A percentile compares a stretch with the other conserved stretches of the same genome.
phyloP scores from a whole-genome alignment of 2,113 vertebrate species.

The Scophthalmus maximus region DNA sequence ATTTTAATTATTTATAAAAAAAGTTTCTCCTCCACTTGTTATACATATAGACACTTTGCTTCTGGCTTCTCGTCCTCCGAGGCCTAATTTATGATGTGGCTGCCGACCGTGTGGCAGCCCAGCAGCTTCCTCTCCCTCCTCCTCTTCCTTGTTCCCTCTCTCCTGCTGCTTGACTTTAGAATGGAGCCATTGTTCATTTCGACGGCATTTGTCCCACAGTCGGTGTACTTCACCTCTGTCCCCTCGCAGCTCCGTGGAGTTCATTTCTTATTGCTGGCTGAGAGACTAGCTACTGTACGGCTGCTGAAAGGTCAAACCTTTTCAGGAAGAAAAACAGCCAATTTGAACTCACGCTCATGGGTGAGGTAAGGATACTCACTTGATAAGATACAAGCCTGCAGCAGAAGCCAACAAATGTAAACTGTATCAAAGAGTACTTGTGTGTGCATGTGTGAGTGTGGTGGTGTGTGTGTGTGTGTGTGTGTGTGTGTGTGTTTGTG shows the following conservation, averaged over 20 bases:
- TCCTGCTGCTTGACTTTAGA: constrained; percentile 16
- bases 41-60: neutral
- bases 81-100: constrained; percentile 30
- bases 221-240: constrained; percentile 11
- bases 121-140: constrained; percentile 17
- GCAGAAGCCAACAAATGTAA: constrained; percentile 43
- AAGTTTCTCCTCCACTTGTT: neutral
- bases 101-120: neutral
- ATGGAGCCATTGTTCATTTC: constrained; percentile 36
- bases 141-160: constrained; percentile 22
- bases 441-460: constrained; percentile 24
- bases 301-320: constrained; percentile 13
- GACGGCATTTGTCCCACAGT: constrained; percentile 22
- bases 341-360: too few species aligned
- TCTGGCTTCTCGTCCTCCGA: constrained; percentile 20
- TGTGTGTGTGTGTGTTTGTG: neutral
- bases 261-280: constrained; percentile 13
- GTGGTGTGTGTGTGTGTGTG: constrained; percentile 1
- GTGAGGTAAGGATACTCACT: constrained; percentile 38
- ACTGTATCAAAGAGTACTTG: constrained; percentile 34
- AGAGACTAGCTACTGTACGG: neutral
- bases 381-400: neutral
- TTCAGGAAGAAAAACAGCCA: neutral
- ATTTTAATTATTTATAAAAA: too few species aligned
- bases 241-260: neutral